These are phyloP conservation scores for Pagrus major DNA, from an alignment of 2,113 vertebrate species.

Conservation along the genomic window DNA sequence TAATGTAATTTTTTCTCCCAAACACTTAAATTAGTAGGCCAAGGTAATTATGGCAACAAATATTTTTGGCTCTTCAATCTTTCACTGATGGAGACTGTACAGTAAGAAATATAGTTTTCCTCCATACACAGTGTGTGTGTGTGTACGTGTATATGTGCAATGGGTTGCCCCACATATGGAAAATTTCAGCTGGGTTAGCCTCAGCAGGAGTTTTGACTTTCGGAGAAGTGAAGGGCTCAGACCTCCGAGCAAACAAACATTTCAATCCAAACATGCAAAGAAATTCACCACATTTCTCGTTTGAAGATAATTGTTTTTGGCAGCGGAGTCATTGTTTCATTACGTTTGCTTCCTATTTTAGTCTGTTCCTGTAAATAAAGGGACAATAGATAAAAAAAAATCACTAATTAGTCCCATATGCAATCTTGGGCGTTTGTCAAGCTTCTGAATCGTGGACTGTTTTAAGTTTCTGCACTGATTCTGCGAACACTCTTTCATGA, in stretches of 20 bases:
- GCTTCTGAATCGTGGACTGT: slow-evolving; percentile 22
- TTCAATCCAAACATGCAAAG: slow-evolving; percentile 84
- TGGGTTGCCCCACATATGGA: slow-evolving; percentile 83
- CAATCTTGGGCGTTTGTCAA: slow-evolving; percentile 39
- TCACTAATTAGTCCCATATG: slow-evolving; percentile 64
- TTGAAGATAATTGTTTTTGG: slow-evolving; percentile 87
- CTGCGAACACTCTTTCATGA: slow-evolving; percentile 8
- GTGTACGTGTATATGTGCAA: slow-evolving; percentile 85
- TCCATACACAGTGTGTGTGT: slow-evolving; percentile 76
- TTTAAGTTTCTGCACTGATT: slow-evolving; percentile 28
- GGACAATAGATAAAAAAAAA: slow-evolving; percentile 10
- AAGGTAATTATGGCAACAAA: slow-evolving; percentile 61
- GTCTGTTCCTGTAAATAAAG: slow-evolving; percentile 52
- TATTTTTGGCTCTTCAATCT: slow-evolving; percentile 46
- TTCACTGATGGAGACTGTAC: slow-evolving; percentile 56
- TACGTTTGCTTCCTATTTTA: slow-evolving; percentile 44
- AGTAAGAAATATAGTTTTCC: slow-evolving; percentile 81
- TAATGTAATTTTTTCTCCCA: slow-evolving; percentile 53
- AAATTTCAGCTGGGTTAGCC: slow-evolving; percentile 84
- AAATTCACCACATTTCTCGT: slow-evolving; percentile 85
- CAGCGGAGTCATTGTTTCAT: slow-evolving; percentile 39
- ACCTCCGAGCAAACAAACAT: slow-evolving; percentile 87
- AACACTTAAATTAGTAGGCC: slow-evolving; percentile 61
- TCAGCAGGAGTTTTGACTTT: slow-evolving; percentile 84
- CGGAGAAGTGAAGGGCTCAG: slow-evolving; percentile 84